Evolutionary conservation across 2,888 invertebrate species (phyloP).

Genomic region (Leucophenga maculata): DNA sequence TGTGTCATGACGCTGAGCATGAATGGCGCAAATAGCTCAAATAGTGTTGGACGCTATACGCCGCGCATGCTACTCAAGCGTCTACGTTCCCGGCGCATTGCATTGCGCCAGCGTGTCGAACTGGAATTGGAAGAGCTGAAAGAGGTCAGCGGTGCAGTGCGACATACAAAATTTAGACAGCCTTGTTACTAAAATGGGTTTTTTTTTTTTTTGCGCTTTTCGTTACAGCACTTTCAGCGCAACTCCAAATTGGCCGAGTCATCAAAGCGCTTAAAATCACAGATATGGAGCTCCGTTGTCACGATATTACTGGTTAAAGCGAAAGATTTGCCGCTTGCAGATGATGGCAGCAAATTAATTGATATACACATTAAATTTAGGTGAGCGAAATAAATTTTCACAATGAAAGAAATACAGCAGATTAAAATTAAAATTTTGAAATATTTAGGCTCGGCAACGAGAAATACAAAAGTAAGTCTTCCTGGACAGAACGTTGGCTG

Average conservation of each 20-base stretch:
- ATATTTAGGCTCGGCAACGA: slow-evolving; percentile 89
- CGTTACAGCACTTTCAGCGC: slow-evolving; percentile 82
- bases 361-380: slow-evolving; percentile 98
- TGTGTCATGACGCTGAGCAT: slow-evolving; percentile 16
- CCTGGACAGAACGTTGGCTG: slow-evolving; percentile 91
- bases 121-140: slow-evolving; percentile 53
- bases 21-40: no score
- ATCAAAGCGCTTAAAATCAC: slow-evolving; percentile 88
- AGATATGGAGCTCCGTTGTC: slow-evolving; percentile 97
- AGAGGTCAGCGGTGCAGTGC: slow-evolving; percentile 48
- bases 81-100: slow-evolving; percentile 52
- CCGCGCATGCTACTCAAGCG: slow-evolving; percentile 57
- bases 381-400: slow-evolving; percentile 73
- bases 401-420: not conserved
- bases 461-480: slow-evolving; percentile 95
- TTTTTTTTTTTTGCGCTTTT: slow-evolving; percentile 20
- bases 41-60: slow-evolving; percentile 7
- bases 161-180: no score
- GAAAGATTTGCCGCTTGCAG: slow-evolving; percentile 89
- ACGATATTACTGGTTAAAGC: slow-evolving; percentile 98
- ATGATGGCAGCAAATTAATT: slow-evolving; percentile 85
- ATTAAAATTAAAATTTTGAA: not conserved
- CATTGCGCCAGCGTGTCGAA: slow-evolving; percentile 53
- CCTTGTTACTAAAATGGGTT: not conserved
- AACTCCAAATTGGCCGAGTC: slow-evolving; percentile 85